These are phyloP conservation scores for Tridacna gigas DNA, from an alignment of 2,888 invertebrate genomes.

Conservation along the genomic window DNA sequence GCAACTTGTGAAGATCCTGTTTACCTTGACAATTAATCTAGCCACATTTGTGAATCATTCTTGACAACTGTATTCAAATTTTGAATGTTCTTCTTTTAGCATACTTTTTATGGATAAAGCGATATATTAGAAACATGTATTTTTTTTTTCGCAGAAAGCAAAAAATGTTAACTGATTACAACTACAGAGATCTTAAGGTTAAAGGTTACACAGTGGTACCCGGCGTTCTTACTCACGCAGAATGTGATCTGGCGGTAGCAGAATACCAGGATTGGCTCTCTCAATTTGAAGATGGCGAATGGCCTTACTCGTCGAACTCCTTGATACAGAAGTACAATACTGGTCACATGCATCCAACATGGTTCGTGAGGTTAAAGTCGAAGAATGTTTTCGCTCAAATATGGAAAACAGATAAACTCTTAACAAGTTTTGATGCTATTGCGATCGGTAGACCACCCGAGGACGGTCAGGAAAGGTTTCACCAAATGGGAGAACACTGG, in stretches of 20 bases:
- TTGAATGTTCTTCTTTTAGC: no score
- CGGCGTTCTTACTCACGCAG: constrained; percentile 25
- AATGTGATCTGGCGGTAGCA: constrained; percentile 32
- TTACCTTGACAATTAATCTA: no score
- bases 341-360: constrained; percentile 75
- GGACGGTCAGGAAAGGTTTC: constrained; percentile 69
- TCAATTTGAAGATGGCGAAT: constrained; percentile 42
- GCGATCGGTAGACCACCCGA: constrained; percentile 81
- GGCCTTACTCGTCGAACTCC: constrained; percentile 53
- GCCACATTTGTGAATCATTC: no score
- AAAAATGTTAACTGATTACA: constrained; percentile 36
- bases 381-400: constrained; percentile 77
- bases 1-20: no score
- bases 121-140: no score
- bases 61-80: no score
- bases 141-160: background rate
- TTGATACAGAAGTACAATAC: constrained; percentile 76
- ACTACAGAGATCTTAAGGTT: constrained; percentile 11
- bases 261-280: constrained; percentile 37
- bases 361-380: constrained; percentile 74
- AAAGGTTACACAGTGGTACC: constrained; percentile 39
- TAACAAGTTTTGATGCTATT: constrained; percentile 78
- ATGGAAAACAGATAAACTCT: constrained; percentile 79
- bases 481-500: constrained; percentile 65
- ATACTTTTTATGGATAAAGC: no score